Base-by-base conservation (phyloP, 2,113 vertebrate genomes). In the Petrocephalus microphthalmus region DNA sequence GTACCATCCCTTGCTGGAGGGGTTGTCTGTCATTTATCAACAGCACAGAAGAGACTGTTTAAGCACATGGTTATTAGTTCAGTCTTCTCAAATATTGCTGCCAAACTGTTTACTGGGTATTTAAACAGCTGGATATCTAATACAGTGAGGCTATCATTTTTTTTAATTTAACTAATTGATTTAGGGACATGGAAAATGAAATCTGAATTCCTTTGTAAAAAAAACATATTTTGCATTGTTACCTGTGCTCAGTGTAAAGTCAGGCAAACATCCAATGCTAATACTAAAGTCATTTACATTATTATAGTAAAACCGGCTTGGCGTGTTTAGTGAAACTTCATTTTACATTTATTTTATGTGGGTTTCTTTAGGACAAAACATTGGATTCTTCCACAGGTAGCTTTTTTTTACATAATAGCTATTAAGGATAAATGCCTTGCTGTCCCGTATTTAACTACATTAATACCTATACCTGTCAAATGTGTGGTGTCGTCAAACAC, bases 1-100 rank as follows among this genome's bases (percentile, higher is more conserved):
- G 71, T 10, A 7, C 33, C 81, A 19, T 84, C 89, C 89, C 67
- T 84, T 47, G 87, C 91, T 89, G 78, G 87, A 90, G 89, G 90
- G 60, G 84, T n/a, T 51, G 29, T 17, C 82, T 86, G 60, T 83
- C 87, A 45, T 51, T 37, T 78, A 42, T 78, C 71, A 7, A 2
- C 33, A 78, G 71, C 10, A 42, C 13, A 37, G 33, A 67, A 67
- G 10, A 78, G 71, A 78, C 33, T 37, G 37, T 78, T 78, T 37
- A 78, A 42, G 71, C 71, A 42, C 5, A 2, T 67, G 60, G 11
- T 3, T 19, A 78, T 78, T 78, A 17, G 33, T 20, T 64, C 60
- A 64, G n/a, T 64, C n/a, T 67, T 67, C 60, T 25, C n/a, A 29
- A 13, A 29, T n/a, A 67, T 29, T n/a, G 10, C 25, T 64, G n/a